Base-by-base conservation (phyloP, 2,797 vertebrate genomes). In the Danio albolineatus region DNA sequence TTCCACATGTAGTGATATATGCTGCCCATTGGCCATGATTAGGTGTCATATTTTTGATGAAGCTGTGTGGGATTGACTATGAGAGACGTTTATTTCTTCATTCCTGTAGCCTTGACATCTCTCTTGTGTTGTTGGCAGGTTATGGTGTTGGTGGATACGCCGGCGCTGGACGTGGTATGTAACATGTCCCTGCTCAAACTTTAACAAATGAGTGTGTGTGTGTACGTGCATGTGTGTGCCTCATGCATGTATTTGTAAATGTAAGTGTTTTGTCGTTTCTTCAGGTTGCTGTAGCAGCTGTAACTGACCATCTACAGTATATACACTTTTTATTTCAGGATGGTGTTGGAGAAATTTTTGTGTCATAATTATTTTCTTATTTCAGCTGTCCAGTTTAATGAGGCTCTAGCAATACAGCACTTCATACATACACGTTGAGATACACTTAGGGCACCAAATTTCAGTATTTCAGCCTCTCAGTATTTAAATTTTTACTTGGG, bases 61-160 rank as follows among this genome's bases (percentile, higher is more conserved):
- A 0, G 0, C 14, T 54, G 38, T 49, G 36, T 56, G 44, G 1
- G 28, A 59, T 60, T 70, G 16, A 36, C 61, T 44, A 39, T 49
- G 14, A 51, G 28, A 38, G 59, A 1, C 7, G 13, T 71, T 54
- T 67, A 78, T 76, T 46, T 70, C 41, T 56, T 21, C 14, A 51
- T 21, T 84, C 57, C 61, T 74, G 46, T 88, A 73, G 89, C 78
- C 77, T 74, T 69, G 28, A 28, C 61, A 76, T 48, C 56, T 49
- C n/a, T 78, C 39, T 83, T 84, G n/a, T 88, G 69, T 86, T 80
- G 66, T 82, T 82, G 76, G 36, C 87, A 94, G 93, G 92, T 82
- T 93, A 93, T 10, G 91, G 90, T 3, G 86, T 82, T 13, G 92
- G 91, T 19, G 69, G 86, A 8, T 88, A 92, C 81, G 87, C 86